Base-by-base conservation (phyloP, 1,140 invertebrate species). In the Drosophila ananassae region DNA sequence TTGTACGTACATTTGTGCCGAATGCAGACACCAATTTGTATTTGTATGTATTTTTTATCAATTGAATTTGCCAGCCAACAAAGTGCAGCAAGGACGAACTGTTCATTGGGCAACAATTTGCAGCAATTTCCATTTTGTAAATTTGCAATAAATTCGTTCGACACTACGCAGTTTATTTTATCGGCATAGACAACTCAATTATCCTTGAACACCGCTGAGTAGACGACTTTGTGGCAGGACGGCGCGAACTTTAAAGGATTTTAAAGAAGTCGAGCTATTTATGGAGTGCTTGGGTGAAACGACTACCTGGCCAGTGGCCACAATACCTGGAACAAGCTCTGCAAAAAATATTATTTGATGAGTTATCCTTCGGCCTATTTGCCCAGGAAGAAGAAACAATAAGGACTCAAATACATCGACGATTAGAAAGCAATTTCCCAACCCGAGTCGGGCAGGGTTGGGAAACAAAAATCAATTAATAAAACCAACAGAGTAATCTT, bases 101-200 rank as follows among this genome's bases (percentile, higher is more conserved):
- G 68, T 57, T 46, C 63, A 73, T 51, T 58, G 66, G 66, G 51
- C 63, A 62, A 73, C 71, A 79, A 67, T 66, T 68, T 71, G 56
- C 46, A 71, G 58, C 59, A 48, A 73, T 66, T 62, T 84, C 77
- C 77, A 73, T 73, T 68, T 63, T 80, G 67, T 56, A 85, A 77
- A 73, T 73, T 73, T 79, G 32, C 57, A 62, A 74, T 84, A 80
- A 84, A 83, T 71, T 79, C 58, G 54, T 37, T 67, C 37, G 51
- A 72, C 52, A 59, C 48, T 54, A 72, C 50, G 71, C 48, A 66
- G 78, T 61, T 77, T 72, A 80, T 80, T 81, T 81, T 80, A 61
- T 79, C 73, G 59, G 41, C 71, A 73, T 30, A 51, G 25, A 62
- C 37, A 80, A 84, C 58, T 71, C 80, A 60, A 75, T 83, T 83